Percentiles rank a stretch among this genome's conserved stretches.
Conservation (phyloP, 1,140 invertebrate species). For the Drosophila bifasciata region DNA sequence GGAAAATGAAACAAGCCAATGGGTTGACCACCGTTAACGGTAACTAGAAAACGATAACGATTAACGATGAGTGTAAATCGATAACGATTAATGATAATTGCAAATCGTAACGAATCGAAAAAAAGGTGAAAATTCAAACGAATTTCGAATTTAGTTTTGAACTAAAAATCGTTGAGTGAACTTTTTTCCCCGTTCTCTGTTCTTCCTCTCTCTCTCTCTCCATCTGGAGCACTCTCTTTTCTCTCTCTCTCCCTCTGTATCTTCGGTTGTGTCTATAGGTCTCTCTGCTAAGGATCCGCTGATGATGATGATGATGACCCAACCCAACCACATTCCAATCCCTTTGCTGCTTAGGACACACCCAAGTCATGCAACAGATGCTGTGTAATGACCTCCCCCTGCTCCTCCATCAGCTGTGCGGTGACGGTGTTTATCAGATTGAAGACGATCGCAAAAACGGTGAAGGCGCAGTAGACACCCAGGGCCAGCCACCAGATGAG, state of each 20-base stretch:
- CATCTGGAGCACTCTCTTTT: constrained; percentile 19
- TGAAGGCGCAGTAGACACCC: constrained; percentile 95
- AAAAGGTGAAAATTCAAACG: constrained; percentile 67
- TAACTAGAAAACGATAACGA: constrained; percentile 2
- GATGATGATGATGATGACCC: no score
- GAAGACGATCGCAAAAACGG: constrained; percentile 96
- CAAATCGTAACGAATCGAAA: constrained; percentile 56
- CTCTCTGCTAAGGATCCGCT: constrained; percentile 28
- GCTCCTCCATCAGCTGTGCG: constrained; percentile 81
- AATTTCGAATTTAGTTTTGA: constrained; percentile 76
- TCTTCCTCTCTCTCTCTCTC: constrained; percentile 24
- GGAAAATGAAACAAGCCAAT: constrained; percentile 46
- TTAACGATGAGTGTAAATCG: constrained; percentile 11
- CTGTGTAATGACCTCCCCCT: constrained; percentile 83
- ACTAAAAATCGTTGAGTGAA: constrained; percentile 70
- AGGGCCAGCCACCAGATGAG: constrained; percentile 97
- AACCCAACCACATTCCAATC: not conserved
- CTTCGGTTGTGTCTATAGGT: constrained; percentile 44
- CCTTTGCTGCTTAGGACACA: constrained; percentile 75
- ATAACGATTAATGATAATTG: constrained; percentile 24
- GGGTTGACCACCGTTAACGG: constrained; percentile 39
- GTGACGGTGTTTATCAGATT: constrained; percentile 91
- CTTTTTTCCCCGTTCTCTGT: constrained; percentile 32
- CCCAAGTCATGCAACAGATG: constrained; percentile 83
- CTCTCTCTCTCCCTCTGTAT: constrained; percentile 18